Evolutionary conservation across 1,140 invertebrate genomes (phyloP).

Genomic region (Tenebrio molitor): DNA sequence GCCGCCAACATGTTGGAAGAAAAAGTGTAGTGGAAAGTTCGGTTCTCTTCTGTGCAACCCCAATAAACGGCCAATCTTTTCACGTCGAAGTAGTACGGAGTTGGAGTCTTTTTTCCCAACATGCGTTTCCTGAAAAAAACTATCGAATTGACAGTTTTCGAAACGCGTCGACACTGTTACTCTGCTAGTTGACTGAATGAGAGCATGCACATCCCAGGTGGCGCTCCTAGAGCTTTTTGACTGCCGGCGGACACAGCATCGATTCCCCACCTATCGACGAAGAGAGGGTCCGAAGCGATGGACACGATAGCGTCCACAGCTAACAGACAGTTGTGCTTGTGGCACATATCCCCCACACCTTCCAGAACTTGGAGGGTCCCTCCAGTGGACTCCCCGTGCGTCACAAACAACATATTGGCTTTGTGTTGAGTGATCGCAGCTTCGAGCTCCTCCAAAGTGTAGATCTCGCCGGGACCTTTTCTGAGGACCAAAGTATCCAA

Average conservation of each 20-base stretch:
- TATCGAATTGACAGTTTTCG: no score
- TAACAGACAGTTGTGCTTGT: slow-evolving; percentile 66
- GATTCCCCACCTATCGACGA: slow-evolving; percentile 82
- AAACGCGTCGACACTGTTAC: no score
- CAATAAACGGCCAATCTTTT: neutral
- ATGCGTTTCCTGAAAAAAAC: no score
- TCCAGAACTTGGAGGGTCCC: slow-evolving; percentile 82
- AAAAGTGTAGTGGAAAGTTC: slow-evolving; percentile 36
- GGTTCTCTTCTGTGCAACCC: neutral
- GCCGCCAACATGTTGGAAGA: slow-evolving; percentile 14
- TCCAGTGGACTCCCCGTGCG: slow-evolving; percentile 87
- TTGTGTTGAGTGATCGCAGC: no score
- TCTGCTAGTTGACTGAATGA: slow-evolving; percentile 84
- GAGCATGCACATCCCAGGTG: slow-evolving; percentile 85
- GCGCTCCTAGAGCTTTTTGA: slow-evolving; percentile 86
- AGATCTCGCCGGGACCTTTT: no score
- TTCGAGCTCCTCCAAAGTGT: no score
- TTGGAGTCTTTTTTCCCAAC: neutral
- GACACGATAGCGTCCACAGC: slow-evolving; percentile 39
- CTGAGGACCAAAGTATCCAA: no score
- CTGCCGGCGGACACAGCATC: slow-evolving; percentile 86
- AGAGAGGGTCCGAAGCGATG: slow-evolving; percentile 72
- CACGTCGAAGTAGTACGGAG: slow-evolving; percentile 39
- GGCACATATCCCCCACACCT: slow-evolving; percentile 80
- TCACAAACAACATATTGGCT: slow-evolving; percentile 76